These are phyloP conservation scores for Saturnia pavonia DNA, from an alignment of 2,888 invertebrate genomes.

Conservation along the genomic window DNA sequence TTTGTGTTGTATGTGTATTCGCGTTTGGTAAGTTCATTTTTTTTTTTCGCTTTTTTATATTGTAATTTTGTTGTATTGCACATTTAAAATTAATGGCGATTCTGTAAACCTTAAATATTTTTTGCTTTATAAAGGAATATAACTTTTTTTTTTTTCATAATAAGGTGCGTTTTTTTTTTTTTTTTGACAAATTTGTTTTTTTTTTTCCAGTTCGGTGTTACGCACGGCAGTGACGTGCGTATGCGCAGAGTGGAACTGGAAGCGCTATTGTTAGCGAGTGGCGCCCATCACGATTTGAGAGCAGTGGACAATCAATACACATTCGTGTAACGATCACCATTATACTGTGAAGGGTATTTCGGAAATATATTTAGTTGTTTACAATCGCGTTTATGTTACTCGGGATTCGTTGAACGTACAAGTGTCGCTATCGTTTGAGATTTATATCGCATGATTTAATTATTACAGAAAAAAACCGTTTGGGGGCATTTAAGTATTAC, in stretches of 20 bases:
- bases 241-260: conserved; percentile 90
- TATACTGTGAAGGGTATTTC: conserved; percentile 28
- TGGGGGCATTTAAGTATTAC: background rate
- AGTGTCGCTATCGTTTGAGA: conserved; percentile 7
- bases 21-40: conserved; percentile 59
- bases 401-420: background rate
- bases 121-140: background rate
- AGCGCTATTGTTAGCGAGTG: conserved; percentile 80
- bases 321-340: conserved; percentile 48
- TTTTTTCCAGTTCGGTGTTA: conserved; percentile 83
- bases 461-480: background rate
- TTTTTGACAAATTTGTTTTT: background rate
- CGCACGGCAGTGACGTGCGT: conserved; percentile 91
- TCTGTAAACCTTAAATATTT: background rate
- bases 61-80: conserved; percentile 18
- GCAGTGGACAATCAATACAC: conserved; percentile 93
- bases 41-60: conserved; percentile 27
- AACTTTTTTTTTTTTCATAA: background rate
- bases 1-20: conserved; percentile 56
- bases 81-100: background rate
- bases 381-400: conserved; percentile 6
- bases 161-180: background rate
- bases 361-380: conserved; percentile 1
- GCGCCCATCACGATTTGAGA: conserved; percentile 74
- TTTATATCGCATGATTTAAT: background rate